Conservation (phyloP, 2,888 invertebrate genomes). For the Xestoiulus laeticollis region DNA sequence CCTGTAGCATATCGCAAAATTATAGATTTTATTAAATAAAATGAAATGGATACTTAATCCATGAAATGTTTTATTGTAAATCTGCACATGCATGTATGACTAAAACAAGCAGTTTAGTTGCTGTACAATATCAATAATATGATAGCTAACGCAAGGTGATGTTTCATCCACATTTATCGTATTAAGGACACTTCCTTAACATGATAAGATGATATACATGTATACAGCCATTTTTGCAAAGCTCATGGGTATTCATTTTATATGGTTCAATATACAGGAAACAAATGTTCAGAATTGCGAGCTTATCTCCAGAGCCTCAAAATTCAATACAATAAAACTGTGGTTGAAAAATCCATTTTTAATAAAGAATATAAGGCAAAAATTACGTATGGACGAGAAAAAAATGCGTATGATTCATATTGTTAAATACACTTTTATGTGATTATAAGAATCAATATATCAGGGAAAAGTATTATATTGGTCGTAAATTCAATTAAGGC, state of each 20-base stretch:
- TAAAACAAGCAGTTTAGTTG: no score
- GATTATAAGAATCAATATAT: no score
- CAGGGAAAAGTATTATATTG: no score
- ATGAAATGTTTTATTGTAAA: no score
- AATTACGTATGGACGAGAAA: no score
- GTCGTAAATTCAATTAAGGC: no score
- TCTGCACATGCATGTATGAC: no score
- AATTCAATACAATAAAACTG: not conserved
- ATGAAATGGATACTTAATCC: no score
- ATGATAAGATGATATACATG: not conserved
- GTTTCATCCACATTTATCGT: not conserved
- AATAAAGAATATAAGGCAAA: not conserved
- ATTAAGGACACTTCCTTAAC: not conserved
- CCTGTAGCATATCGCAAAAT: no score
- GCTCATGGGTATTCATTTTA: not conserved
- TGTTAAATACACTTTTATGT: no score
- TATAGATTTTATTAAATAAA: no score
- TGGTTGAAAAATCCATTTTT: not conserved
- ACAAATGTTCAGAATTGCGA: not conserved
- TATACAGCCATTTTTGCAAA: not conserved
- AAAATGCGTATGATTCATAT: no score
- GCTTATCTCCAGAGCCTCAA: not conserved
- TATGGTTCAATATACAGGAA: not conserved
- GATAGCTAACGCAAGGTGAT: not conserved
- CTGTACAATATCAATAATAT: not conserved